Evolutionary conservation across 2,797 vertebrate species (phyloP), one percentile per base, ranked within the genome.

Genomic region (Mionectes olivaceus): DNA sequence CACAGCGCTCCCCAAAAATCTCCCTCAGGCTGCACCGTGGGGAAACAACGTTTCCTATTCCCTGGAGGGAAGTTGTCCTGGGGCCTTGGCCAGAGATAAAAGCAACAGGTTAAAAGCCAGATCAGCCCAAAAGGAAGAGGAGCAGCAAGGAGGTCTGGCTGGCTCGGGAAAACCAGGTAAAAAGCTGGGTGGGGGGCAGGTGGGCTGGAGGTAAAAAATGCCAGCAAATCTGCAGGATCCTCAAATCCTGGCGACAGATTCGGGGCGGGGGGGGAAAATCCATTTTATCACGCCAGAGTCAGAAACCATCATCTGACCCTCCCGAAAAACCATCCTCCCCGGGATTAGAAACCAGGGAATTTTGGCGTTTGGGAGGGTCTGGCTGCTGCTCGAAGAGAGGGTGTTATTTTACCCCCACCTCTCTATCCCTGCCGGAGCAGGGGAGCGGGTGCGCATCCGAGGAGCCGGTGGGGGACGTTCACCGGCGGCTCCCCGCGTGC

Each of bases 51-150:
- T 69, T 89, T 68, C 8, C 32, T 83, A 87, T 73, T 64, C 23
- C 52, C 69, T 4, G 3, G 18, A 57, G 33, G 71, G 24, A 70
- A 64, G 28, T 30, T 23, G 13, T 64, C 65, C 60, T 11, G 2
- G 32, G 37, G 47, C 30, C 41, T 68, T 3, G 2, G 33, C 49
- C 11, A 2, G 69, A 53, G 49, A 64, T 15, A n/a, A 90, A 77
- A 96, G 92, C 96, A 93, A 95, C 95, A 96, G 89, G 86, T 96
- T 81, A 90, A 90, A 80, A 91, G 43, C 47, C 59, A 76, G 37
- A 63, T 91, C 33, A 37, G 77, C 25, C 52, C 19, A 37, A 64
- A 65, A 39, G 28, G 23, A 71, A 71, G 60, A 52, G 22, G 13
- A 69, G 37, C 59, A 80, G 70, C 21, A 19, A 77, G 52, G 24